These are phyloP conservation scores for Pomatorhinus ruficollis DNA, from an alignment of 2,113 vertebrate genomes.

Conservation along the genomic window DNA sequence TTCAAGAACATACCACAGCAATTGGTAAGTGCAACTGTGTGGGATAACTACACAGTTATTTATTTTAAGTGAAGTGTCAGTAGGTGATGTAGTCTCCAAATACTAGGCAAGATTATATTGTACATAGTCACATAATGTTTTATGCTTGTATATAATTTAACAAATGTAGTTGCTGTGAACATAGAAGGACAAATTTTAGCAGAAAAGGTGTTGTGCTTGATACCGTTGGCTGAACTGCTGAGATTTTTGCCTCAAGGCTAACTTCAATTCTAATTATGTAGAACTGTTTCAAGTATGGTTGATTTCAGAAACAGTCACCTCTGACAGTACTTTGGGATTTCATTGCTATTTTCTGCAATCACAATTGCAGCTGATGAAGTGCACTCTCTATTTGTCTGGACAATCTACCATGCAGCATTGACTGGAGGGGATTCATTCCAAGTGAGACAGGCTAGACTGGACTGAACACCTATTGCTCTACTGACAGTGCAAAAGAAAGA, in stretches of 20 bases:
- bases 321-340: background rate
- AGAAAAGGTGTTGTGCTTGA: background rate
- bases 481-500: background rate
- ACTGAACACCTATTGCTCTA: background rate
- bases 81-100: background rate
- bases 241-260: background rate
- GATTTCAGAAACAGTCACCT: background rate
- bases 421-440: background rate
- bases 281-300: background rate
- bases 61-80: background rate
- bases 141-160: background rate
- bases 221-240: background rate
- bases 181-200: background rate
- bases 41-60: background rate
- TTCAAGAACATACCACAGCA: background rate
- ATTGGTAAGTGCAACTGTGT: background rate
- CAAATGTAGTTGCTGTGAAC: background rate
- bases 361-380: background rate
- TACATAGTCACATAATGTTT: background rate
- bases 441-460: background rate
- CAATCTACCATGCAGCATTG: background rate
- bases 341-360: background rate
- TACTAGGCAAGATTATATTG: background rate
- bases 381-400: background rate
- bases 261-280: background rate